These are phyloP conservation scores for Drosophila persimilis DNA, from an alignment of 1,140 invertebrate genomes.

Conservation along the genomic window DNA sequence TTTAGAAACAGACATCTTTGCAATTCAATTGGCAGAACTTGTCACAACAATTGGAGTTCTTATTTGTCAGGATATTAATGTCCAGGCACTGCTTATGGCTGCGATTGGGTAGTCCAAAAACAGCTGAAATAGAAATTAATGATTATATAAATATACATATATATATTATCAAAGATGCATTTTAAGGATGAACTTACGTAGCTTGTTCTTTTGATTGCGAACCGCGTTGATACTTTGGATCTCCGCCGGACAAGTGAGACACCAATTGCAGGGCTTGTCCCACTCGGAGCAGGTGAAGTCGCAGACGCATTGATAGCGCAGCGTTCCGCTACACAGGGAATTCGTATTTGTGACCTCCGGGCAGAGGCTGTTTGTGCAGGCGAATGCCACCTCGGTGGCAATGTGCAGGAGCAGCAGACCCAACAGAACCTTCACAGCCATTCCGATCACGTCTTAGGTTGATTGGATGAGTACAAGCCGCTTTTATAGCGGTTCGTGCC, in stretches of 20 bases:
- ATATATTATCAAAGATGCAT: background rate
- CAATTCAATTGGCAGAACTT: conserved; percentile 6
- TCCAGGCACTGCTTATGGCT: conserved; percentile 22
- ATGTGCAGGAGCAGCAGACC: conserved; percentile 12
- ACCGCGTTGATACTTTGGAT: conserved; percentile 6
- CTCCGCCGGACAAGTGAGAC: conserved; percentile 17
- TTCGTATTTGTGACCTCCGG: background rate
- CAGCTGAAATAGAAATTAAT: background rate
- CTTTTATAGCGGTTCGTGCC: conserved; percentile 26
- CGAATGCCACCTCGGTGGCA: background rate
- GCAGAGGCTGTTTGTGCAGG: background rate
- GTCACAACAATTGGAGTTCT: conserved; percentile 30
- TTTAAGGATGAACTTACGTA: conserved; percentile 12
- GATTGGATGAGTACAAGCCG: background rate
- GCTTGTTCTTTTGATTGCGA: conserved; percentile 10
- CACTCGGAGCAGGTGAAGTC: conserved; percentile 47
- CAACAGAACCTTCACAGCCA: conserved; percentile 24
- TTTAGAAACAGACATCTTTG: conserved; percentile 40
- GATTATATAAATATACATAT: background rate
- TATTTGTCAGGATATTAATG: conserved; percentile 27
- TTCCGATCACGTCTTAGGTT: conserved; percentile 7
- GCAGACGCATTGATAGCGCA: conserved; percentile 33
- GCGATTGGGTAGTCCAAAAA: conserved; percentile 6
- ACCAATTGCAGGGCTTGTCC: conserved; percentile 50
- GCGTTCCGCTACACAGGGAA: background rate